Evolutionary conservation across 2,888 invertebrate genomes (phyloP).

Genomic region (Cordylochernes scorpioides): DNA sequence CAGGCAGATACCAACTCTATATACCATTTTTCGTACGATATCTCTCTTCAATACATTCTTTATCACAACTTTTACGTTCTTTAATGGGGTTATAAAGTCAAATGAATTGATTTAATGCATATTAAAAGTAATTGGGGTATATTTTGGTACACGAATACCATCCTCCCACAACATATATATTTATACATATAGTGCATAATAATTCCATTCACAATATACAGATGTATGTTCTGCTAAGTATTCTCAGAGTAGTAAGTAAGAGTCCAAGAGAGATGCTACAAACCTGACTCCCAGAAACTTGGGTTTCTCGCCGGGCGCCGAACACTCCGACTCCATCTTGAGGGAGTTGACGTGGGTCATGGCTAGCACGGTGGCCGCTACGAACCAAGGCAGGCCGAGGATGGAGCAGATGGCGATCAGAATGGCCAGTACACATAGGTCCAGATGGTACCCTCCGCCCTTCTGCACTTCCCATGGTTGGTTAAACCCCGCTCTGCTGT

Average conservation of each 20-base stretch:
- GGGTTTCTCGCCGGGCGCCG: conserved; percentile 89
- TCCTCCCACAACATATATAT: not conserved
- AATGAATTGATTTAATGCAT: too few species aligned
- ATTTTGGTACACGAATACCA: not conserved
- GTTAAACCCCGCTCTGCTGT: too few species aligned
- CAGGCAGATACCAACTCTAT: too few species aligned
- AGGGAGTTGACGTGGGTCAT: conserved; percentile 91
- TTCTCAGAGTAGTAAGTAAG: not conserved
- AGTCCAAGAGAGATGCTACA: conserved; percentile 2
- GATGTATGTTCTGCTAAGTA: too few species aligned
- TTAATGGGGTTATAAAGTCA: too few species aligned
- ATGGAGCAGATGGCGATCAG: conserved; percentile 65
- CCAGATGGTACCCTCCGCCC: conserved; percentile 86
- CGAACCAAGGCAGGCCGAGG: conserved; percentile 84
- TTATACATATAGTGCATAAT: too few species aligned
- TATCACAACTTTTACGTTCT: too few species aligned
- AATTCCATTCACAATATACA: too few species aligned
- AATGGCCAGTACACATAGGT: conserved; percentile 61
- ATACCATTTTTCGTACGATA: too few species aligned
- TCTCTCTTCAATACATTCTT: not conserved
- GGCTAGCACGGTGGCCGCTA: conserved; percentile 86
- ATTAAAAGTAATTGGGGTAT: too few species aligned
- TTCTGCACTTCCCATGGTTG: too few species aligned
- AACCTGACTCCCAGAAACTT: conserved; percentile 67
- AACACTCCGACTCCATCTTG: conserved; percentile 78